phyloP scores from a whole-genome alignment of 2,797 vertebrate genomes.

The Enteromius treurensis region DNA sequence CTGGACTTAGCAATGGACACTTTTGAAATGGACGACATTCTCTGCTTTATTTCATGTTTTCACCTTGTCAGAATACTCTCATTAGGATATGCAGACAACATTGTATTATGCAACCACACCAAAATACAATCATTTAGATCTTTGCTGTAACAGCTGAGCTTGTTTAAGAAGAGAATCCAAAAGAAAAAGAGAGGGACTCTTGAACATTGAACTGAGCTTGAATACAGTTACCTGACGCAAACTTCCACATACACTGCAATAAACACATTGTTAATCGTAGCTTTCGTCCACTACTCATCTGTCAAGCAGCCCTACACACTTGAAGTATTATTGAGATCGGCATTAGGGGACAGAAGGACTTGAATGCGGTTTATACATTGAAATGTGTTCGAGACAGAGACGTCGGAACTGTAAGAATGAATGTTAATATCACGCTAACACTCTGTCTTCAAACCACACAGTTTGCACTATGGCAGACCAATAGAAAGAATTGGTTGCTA shows the following conservation, averaged over 20 bases:
- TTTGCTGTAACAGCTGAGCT: slow-evolving; percentile 68
- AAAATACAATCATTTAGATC: slow-evolving; percentile 49
- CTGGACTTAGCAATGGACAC: slow-evolving; percentile 69
- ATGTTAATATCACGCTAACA: slow-evolving; percentile 75
- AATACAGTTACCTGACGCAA: slow-evolving; percentile 53
- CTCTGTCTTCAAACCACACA: slow-evolving; percentile 85
- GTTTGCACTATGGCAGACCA: slow-evolving; percentile 93
- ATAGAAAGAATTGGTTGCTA: slow-evolving; percentile 89
- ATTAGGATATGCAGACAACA: slow-evolving; percentile 45
- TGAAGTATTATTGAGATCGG: slow-evolving; percentile 84
- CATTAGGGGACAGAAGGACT: slow-evolving; percentile 83
- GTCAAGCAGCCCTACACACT: slow-evolving; percentile 85
- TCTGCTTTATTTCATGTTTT: slow-evolving; percentile 64
- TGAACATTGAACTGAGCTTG: slow-evolving; percentile 57
- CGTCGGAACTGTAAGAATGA: slow-evolving; percentile 66
- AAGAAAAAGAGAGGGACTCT: slow-evolving; percentile 72
- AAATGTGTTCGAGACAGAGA: slow-evolving; percentile 77
- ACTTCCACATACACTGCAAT: slow-evolving; percentile 62
- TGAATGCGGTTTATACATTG: slow-evolving; percentile 78
- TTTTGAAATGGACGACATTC: slow-evolving; percentile 65
- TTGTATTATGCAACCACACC: slow-evolving; percentile 40
- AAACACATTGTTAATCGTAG: slow-evolving; percentile 66
- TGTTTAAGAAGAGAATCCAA: slow-evolving; percentile 69
- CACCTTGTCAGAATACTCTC: slow-evolving; percentile 64
- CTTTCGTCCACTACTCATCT: slow-evolving; percentile 70